Percentiles rank a stretch among this genome's conserved stretches.
Conservation (phyloP, 2,888 invertebrate species). For the Hyppa rectilinea region DNA sequence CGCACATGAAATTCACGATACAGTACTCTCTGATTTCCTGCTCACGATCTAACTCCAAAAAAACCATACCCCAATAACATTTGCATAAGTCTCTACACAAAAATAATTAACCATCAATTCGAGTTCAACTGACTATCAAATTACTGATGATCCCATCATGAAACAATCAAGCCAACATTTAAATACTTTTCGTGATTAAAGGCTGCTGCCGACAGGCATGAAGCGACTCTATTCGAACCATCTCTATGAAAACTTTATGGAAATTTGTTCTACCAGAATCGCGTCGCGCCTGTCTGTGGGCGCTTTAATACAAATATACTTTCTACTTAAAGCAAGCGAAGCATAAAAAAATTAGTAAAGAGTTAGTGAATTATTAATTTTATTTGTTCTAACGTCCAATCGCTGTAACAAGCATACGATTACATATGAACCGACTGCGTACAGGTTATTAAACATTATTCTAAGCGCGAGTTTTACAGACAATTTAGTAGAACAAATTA, state of each 20-base stretch:
- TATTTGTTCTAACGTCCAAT: constrained; percentile 83
- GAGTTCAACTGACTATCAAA: constrained; percentile 40
- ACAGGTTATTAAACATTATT: constrained; percentile 88
- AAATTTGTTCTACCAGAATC: too few species aligned
- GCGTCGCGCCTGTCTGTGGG: too few species aligned
- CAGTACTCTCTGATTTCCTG: constrained; percentile 1
- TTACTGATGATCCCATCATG: constrained; percentile 35
- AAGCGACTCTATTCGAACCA: too few species aligned
- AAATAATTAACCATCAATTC: constrained; percentile 54
- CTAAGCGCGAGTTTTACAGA: constrained; percentile 87
- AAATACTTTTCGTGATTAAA: constrained; percentile 60
- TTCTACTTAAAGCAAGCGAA: constrained; percentile 54
- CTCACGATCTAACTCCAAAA: constrained; percentile 30
- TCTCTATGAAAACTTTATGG: too few species aligned
- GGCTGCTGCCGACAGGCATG: too few species aligned
- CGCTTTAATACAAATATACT: constrained; percentile 61
- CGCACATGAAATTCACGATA: constrained; percentile 39
- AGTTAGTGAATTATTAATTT: constrained; percentile 70
- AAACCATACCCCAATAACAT: constrained; percentile 34
- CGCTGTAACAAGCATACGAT: constrained; percentile 77
- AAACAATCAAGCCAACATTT: constrained; percentile 56
- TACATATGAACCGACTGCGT: constrained; percentile 85
- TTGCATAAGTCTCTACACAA: constrained; percentile 48
- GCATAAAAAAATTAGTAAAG: constrained; percentile 24
- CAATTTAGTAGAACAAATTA: constrained; percentile 90